Conservation (phyloP, 2,888 invertebrate genomes). For the Tetropium fuscum region DNA sequence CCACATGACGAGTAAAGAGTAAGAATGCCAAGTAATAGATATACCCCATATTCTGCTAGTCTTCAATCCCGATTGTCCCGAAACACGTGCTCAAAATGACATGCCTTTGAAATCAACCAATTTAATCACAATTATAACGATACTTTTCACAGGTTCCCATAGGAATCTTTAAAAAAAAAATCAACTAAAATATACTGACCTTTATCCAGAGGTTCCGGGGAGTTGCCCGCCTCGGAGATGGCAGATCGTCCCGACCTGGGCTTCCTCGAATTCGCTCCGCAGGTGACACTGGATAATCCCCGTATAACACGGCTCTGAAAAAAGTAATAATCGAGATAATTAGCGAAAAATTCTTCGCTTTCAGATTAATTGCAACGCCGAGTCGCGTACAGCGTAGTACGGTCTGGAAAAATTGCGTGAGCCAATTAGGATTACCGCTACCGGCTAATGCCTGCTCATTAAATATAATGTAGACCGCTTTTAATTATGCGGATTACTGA, state of each 20-base stretch:
- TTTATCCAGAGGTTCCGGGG: constrained; percentile 59
- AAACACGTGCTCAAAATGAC: too few species aligned
- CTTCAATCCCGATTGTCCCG: too few species aligned
- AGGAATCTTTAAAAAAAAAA: too few species aligned
- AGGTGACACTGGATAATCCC: constrained; percentile 56
- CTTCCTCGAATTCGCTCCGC: constrained; percentile 53
- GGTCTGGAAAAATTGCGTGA: constrained; percentile 17
- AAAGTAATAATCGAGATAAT: constrained; percentile 24
- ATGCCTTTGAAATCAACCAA: too few species aligned
- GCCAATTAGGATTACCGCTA: constrained; percentile 5
- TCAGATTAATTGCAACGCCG: constrained; percentile 7
- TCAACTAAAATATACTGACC: too few species aligned
- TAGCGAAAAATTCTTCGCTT: constrained; percentile 7
- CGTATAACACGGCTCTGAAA: constrained; percentile 58
- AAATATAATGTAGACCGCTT: constrained; percentile 22
- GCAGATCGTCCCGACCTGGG: constrained; percentile 54
- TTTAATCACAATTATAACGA: too few species aligned
- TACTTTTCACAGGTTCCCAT: too few species aligned
- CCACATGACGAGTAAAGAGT: too few species aligned
- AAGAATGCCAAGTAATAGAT: too few species aligned
- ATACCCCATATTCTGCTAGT: too few species aligned
- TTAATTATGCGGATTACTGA: constrained; percentile 15
- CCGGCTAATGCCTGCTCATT: constrained; percentile 12
- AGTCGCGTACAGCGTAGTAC: background rate
- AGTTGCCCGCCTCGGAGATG: constrained; percentile 49